Percentiles rank a stretch among this genome's conserved stretches.
These are phyloP conservation scores for Tetranychus cinnabarinus DNA, from an alignment of 1,140 invertebrate species.

Conservation along the genomic window DNA sequence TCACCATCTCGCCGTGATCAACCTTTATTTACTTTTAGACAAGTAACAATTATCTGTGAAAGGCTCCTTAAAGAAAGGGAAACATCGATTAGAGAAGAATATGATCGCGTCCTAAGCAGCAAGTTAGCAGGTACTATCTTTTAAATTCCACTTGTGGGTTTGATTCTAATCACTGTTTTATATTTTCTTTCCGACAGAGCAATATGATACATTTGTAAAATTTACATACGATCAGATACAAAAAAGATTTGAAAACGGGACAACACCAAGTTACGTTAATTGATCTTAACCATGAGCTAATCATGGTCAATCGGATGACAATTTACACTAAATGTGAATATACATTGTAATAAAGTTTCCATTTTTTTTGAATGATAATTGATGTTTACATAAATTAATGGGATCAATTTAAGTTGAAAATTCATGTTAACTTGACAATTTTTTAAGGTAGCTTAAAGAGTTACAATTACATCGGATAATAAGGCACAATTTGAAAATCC, in stretches of 20 bases:
- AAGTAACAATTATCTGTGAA: conserved; percentile 85
- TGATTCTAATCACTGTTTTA: neutral
- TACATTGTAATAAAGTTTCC: neutral
- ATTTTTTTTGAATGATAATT: neutral
- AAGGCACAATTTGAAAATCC: too few relatives aligned
- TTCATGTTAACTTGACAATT: neutral
- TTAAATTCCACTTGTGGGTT: neutral
- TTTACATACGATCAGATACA: conserved; percentile 92
- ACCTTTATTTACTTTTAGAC: conserved; percentile 78
- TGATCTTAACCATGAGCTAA: neutral
- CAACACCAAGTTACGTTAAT: conserved; percentile 1
- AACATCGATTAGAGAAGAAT: conserved; percentile 66
- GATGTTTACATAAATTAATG: neutral
- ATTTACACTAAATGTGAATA: too few relatives aligned
- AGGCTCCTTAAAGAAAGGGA: conserved; percentile 80
- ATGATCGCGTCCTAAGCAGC: conserved; percentile 63
- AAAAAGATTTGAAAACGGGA: conserved; percentile 39
- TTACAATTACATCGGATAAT: too few relatives aligned
- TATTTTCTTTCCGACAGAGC: conserved; percentile 32
- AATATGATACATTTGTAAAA: conserved; percentile 90
- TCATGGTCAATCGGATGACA: neutral
- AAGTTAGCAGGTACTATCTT: conserved; percentile 41
- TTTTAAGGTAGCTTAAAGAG: neutral
- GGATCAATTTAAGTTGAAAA: neutral
- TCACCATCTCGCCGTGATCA: conserved; percentile 34